phyloP scores from a whole-genome alignment of 2,113 vertebrate species.

The Meles meles region DNA sequence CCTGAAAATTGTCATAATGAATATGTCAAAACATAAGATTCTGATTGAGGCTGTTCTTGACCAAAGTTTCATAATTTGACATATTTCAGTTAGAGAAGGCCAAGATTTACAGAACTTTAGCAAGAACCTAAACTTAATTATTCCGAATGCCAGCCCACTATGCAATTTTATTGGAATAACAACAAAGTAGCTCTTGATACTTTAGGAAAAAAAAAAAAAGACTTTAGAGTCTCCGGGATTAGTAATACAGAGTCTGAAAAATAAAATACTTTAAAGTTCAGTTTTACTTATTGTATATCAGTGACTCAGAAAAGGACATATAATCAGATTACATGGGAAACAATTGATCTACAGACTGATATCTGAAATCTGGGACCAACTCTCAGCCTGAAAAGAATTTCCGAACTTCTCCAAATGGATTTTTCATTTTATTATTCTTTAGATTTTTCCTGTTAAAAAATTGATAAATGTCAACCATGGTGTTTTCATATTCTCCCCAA shows the following conservation, averaged over 20 bases:
- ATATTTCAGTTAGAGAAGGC: neutral
- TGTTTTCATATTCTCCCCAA: neutral
- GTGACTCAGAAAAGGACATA: neutral
- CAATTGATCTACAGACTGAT: neutral
- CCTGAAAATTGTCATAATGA: neutral
- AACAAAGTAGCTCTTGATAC: neutral
- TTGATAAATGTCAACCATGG: neutral
- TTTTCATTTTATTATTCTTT: neutral
- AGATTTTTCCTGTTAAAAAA: neutral
- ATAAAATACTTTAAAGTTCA: neutral
- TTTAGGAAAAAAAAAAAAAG: neutral
- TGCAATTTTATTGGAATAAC: neutral
- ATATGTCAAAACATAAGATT: neutral
- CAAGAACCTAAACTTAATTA: neutral
- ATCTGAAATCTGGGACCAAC: neutral
- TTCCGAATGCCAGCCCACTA: neutral
- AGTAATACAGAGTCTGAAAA: neutral
- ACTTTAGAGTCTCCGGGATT: neutral
- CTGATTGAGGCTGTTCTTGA: neutral
- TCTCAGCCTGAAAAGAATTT: neutral
- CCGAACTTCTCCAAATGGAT: neutral
- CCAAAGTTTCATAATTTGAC: neutral
- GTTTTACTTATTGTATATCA: neutral
- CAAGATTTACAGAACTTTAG: neutral
- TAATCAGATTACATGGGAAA: neutral